phyloP scores from a whole-genome alignment of 2,888 invertebrate species.

The Mechanitis messenoides region DNA sequence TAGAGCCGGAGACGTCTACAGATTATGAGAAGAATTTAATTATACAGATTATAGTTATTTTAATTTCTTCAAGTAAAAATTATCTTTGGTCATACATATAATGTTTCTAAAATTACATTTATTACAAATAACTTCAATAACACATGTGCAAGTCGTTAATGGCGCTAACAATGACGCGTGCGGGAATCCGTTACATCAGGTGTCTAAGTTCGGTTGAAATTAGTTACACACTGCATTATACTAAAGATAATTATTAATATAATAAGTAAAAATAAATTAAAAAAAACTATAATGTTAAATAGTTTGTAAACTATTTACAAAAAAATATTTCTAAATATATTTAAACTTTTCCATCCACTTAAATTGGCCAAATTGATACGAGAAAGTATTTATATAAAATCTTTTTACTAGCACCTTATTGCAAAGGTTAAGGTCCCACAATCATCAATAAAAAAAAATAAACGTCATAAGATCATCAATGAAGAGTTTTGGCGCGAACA shows the following conservation, averaged over 20 bases:
- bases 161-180: constrained; percentile 12
- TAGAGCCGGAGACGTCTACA: no score
- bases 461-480: constrained; percentile 15
- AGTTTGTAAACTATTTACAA: no score
- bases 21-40: no score
- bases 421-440: not conserved
- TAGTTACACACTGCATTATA: not conserved
- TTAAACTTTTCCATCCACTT: no score
- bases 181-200: constrained; percentile 29
- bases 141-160: constrained; percentile 9
- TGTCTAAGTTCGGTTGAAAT: constrained; percentile 12
- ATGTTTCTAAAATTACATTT: not conserved
- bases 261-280: not conserved
- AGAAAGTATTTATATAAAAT: not conserved
- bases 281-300: no score
- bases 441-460: constrained; percentile 1
- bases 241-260: not conserved
- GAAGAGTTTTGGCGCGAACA: constrained; percentile 47
- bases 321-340: no score
- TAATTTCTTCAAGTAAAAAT: not conserved
- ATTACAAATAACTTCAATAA: constrained; percentile 2
- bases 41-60: no score
- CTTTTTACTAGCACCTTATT: not conserved
- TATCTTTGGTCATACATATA: not conserved
- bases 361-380: no score